These are phyloP conservation scores for Sturnira hondurensis DNA, from an alignment of 2,113 vertebrate species.

Conservation along the genomic window DNA sequence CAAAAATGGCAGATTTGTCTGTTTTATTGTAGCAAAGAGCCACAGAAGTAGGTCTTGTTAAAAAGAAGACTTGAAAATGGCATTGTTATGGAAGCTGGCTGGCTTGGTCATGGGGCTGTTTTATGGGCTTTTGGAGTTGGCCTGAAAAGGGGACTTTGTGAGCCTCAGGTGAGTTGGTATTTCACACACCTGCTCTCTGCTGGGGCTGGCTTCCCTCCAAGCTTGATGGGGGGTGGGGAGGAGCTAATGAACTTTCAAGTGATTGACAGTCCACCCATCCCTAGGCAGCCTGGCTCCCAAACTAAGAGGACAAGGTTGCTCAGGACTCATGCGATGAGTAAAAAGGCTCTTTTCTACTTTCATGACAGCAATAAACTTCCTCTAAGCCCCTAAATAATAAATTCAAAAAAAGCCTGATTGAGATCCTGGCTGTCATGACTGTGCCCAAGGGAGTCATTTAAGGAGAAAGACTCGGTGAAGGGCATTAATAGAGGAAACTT, in stretches of 20 bases:
- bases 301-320: background rate
- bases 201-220: background rate
- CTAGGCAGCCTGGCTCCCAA: background rate
- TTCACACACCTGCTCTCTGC: background rate
- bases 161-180: accelerated
- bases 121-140: accelerated
- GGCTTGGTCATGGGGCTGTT: accelerated
- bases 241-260: background rate
- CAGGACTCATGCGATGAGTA: background rate
- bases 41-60: background rate
- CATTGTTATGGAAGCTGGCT: accelerated
- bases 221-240: background rate
- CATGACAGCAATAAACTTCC: background rate
- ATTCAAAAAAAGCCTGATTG: background rate
- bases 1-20: background rate
- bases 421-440: background rate
- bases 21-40: background rate
- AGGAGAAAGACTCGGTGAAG: background rate
- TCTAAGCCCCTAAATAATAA: background rate
- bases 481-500: background rate
- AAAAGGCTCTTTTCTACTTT: background rate
- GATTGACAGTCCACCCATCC: background rate
- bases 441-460: background rate
- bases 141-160: background rate
- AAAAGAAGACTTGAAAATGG: background rate